phyloP scores from a whole-genome alignment of 2,888 invertebrate species.

The Ctena decussata region DNA sequence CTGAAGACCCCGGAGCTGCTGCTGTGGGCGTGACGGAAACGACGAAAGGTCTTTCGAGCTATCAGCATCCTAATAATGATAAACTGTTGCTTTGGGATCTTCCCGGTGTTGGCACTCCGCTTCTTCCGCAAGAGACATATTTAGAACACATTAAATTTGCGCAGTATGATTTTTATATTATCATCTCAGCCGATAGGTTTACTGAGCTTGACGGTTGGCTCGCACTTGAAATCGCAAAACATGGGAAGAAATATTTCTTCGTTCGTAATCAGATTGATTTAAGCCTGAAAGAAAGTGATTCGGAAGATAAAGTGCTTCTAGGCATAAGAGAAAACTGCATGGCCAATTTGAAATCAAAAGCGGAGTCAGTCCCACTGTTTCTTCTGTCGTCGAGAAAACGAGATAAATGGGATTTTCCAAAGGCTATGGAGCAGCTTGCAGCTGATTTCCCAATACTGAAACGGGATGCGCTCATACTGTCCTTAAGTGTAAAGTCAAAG shows the following conservation, averaged over 20 bases:
- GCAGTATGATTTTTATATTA: no score
- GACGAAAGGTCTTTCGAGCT: not conserved
- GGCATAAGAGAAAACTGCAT: not conserved
- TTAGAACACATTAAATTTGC: no score
- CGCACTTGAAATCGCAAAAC: no score
- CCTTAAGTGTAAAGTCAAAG: not conserved
- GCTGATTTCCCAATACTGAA: not conserved
- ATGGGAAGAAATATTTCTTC: no score
- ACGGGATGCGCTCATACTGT: not conserved
- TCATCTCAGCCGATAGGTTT: no score
- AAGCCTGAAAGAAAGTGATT: not conserved
- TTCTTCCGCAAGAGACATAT: not conserved
- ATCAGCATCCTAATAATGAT: not conserved
- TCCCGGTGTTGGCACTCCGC: slow-evolving; percentile 11
- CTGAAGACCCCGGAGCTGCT: slow-evolving; percentile 7
- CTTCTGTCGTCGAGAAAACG: not conserved
- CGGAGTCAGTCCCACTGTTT: not conserved
- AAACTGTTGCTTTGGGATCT: not conserved
- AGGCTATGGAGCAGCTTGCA: not conserved
- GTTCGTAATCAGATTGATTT: no score
- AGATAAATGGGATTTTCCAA: not conserved
- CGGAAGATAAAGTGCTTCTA: not conserved
- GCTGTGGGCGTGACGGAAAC: slow-evolving; percentile 6
- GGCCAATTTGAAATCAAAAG: not conserved
- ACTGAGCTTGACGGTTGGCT: no score